phyloP scores from a whole-genome alignment of 2,113 vertebrate species.

The Sceloporus tristichus region DNA sequence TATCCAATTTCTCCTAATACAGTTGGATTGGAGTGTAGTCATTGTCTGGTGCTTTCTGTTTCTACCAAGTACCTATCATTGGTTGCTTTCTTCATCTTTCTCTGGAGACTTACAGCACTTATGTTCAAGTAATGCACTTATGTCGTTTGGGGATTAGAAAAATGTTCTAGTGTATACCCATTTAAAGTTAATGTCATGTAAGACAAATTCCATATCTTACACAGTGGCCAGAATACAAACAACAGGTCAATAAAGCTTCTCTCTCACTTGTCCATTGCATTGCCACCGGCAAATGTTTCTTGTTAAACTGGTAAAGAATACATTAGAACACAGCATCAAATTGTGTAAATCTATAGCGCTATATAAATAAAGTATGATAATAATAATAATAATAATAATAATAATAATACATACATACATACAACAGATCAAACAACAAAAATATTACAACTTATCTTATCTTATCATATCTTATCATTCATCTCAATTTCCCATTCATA shows the following conservation, averaged over 20 bases:
- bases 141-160: constrained; percentile 69
- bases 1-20: constrained; percentile 59
- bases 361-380: too few relatives aligned
- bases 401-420: too few relatives aligned
- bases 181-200: constrained; percentile 51
- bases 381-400: too few relatives aligned
- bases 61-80: constrained; percentile 80
- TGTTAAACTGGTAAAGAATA: constrained; percentile 31
- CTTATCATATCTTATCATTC: too few relatives aligned
- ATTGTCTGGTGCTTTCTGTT: constrained; percentile 72
- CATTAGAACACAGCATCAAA: neutral
- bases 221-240: neutral
- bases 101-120: constrained; percentile 76
- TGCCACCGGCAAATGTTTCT: neutral
- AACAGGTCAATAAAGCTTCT: constrained; percentile 26
- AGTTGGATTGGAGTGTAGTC: constrained; percentile 75
- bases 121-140: constrained; percentile 60
- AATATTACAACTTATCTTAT: too few relatives aligned
- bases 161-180: constrained; percentile 41
- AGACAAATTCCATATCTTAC: constrained; percentile 39
- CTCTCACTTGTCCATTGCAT: neutral
- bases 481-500: too few relatives aligned
- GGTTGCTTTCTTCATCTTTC: constrained; percentile 76
- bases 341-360: neutral
- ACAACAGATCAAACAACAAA: too few relatives aligned